phyloP scores from a whole-genome alignment of 2,888 invertebrate species.

The Eupithecia centaureata region DNA sequence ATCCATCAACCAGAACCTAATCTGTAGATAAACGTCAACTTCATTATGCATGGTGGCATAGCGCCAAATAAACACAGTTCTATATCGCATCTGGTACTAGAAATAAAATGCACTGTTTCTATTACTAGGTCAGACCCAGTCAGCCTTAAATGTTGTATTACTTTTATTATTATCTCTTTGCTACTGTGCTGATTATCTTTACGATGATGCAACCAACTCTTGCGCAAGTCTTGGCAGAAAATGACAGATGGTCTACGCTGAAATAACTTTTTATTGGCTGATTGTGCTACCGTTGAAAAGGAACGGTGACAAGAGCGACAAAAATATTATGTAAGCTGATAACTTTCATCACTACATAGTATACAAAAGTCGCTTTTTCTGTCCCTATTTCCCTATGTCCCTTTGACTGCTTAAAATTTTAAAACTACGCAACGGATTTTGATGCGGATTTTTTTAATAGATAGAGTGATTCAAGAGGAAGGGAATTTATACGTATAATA shows the following conservation, averaged over 20 bases:
- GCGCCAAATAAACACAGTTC: background rate
- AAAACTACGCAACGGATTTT: too few species aligned
- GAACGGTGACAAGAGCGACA: background rate
- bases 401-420: too few species aligned
- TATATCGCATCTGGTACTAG: background rate
- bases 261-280: slow-evolving; percentile 46
- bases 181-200: slow-evolving; percentile 60
- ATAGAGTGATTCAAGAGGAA: too few species aligned
- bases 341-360: too few species aligned
- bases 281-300: slow-evolving; percentile 22
- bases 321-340: slow-evolving; percentile 4
- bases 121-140: slow-evolving; percentile 18
- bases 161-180: slow-evolving; percentile 43
- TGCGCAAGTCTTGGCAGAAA: slow-evolving; percentile 67
- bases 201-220: slow-evolving; percentile 67
- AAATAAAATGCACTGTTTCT: background rate
- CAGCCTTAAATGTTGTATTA: slow-evolving; percentile 40
- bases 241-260: slow-evolving; percentile 49
- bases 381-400: too few species aligned
- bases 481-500: too few species aligned
- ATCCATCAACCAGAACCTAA: background rate
- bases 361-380: too few species aligned
- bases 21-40: background rate
- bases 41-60: background rate
- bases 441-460: too few species aligned